Conservation (phyloP, 2,888 invertebrate genomes). For the Cinara cedri region DNA sequence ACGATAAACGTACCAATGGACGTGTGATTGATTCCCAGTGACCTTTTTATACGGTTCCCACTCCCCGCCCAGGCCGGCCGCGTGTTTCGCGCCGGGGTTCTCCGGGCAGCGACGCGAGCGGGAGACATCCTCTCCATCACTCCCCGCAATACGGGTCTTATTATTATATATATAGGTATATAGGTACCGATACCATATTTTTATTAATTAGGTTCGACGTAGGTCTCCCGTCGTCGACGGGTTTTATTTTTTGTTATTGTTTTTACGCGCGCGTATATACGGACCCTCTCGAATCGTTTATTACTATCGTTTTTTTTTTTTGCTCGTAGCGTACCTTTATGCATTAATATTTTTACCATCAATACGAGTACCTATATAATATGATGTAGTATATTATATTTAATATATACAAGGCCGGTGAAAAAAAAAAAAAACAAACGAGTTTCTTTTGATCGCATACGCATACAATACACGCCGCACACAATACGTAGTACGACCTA, state of each 20-base stretch:
- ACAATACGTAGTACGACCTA: too few species aligned
- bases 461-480: not conserved
- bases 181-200: too few species aligned
- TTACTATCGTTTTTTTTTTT: slow-evolving; percentile 1
- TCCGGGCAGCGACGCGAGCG: not conserved
- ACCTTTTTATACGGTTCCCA: slow-evolving; percentile 52
- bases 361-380: not conserved
- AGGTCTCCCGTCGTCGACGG: not conserved
- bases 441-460: slow-evolving; percentile 4
- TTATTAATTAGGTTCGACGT: not conserved
- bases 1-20: slow-evolving; percentile 45
- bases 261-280: too few species aligned
- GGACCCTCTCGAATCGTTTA: not conserved
- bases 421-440: not conserved
- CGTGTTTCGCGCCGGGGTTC: not conserved
- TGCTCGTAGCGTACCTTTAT: not conserved
- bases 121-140: slow-evolving; percentile 33
- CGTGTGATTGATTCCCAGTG: slow-evolving; percentile 41
- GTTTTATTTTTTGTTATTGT: slow-evolving; percentile 1
- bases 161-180: too few species aligned
- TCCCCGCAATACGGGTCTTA: not conserved
- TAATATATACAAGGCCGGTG: slow-evolving; percentile 9
- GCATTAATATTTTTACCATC: not conserved
- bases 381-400: too few species aligned
- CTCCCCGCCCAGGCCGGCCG: not conserved